Evolutionary conservation across 2,888 invertebrate species (phyloP).

Genomic region (Drosophila robusta): DNA sequence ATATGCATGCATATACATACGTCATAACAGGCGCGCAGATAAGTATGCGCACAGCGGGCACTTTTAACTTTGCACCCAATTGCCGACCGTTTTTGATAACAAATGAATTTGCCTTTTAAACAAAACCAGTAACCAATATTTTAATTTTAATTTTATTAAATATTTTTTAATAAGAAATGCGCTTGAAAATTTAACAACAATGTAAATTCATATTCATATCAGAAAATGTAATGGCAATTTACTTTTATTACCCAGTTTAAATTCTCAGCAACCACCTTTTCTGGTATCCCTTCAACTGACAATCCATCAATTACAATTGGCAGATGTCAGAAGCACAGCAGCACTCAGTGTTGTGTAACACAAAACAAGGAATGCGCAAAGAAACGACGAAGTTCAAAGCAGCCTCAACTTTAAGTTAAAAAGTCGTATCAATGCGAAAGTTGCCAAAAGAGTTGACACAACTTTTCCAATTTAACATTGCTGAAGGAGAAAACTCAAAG

Average conservation of each 20-base stretch:
- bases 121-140: no score
- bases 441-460: conserved; percentile 18
- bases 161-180: no score
- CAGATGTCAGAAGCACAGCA: no score
- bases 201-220: no score
- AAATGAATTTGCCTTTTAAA: no score
- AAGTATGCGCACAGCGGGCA: no score
- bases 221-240: no score
- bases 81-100: neutral
- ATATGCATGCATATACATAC: neutral
- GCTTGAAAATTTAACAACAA: no score
- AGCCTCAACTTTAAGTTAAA: conserved; percentile 7
- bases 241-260: neutral
- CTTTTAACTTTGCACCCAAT: no score
- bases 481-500: conserved; percentile 2
- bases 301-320: neutral
- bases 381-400: neutral
- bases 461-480: conserved; percentile 38
- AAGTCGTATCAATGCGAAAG: conserved; percentile 22
- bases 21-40: conserved; percentile 1
- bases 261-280: neutral
- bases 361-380: neutral
- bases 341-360: neutral
- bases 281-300: neutral
- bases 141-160: no score